A percentile compares a stretch with the other conserved stretches of the same genome.
phyloP scores from a whole-genome alignment of 2,797 vertebrate genomes.

The Furcifer pardalis region DNA sequence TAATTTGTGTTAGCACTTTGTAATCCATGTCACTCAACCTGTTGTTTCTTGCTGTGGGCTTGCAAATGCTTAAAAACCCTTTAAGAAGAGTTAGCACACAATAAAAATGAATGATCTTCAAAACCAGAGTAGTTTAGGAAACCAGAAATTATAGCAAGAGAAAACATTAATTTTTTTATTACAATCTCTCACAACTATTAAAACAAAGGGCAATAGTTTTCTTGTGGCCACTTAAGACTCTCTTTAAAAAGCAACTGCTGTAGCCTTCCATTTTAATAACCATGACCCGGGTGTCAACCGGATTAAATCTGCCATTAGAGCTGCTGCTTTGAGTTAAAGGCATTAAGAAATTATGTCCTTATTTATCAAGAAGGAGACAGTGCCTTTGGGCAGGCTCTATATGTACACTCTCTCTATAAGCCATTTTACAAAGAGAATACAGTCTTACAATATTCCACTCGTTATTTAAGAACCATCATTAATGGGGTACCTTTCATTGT shows the following conservation, averaged over 20 bases:
- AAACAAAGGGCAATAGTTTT: constrained; percentile 42
- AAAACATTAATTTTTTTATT: constrained; percentile 1
- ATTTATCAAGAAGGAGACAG: constrained; percentile 44
- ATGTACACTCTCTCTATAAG: constrained; percentile 21
- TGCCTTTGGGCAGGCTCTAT: constrained; percentile 39
- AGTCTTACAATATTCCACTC: not conserved
- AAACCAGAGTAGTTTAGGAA: constrained; percentile 34
- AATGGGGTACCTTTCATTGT: not conserved
- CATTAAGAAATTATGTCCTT: constrained; percentile 36
- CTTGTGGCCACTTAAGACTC: constrained; percentile 24
- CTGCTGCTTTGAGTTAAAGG: constrained; percentile 53
- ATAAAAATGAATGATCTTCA: constrained; percentile 23
- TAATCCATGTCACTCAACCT: constrained; percentile 30
- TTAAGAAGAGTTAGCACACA: constrained; percentile 42
- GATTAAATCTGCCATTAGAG: constrained; percentile 69
- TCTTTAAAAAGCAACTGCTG: constrained; percentile 48
- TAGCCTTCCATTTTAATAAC: constrained; percentile 62
- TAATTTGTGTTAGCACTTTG: constrained; percentile 50
- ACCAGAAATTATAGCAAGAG: constrained; percentile 12
- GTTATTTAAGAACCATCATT: not conserved
- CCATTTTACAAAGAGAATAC: not conserved
- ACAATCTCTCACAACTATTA: constrained; percentile 27
- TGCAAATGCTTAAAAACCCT: not conserved
- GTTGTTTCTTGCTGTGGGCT: constrained; percentile 44
- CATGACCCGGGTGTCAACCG: constrained; percentile 45